These are phyloP conservation scores for Physeter macrocephalus DNA, from an alignment of 2,113 vertebrate genomes.

Conservation along the genomic window DNA sequence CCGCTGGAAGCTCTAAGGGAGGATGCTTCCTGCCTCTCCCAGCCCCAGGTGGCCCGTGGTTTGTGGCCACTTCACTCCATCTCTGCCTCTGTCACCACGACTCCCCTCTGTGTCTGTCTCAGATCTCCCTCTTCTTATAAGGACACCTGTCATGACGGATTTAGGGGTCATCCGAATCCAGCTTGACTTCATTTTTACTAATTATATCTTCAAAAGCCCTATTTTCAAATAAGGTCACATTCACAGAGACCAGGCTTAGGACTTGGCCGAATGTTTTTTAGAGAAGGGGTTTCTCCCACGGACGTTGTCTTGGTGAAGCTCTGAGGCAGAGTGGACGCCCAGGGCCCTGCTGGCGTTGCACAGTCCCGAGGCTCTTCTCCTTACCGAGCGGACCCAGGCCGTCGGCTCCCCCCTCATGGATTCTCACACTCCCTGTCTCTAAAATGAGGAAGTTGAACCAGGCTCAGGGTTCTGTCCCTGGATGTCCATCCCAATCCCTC, in stretches of 20 bases:
- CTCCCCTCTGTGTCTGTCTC: not conserved
- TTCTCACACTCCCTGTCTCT: accelerated
- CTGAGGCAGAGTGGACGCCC: accelerated
- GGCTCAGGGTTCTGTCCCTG: not conserved
- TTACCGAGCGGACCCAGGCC: not conserved
- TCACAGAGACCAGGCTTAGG: not conserved
- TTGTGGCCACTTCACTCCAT: accelerated
- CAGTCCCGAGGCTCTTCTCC: not conserved
- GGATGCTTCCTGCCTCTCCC: not conserved
- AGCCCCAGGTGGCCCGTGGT: not conserved
- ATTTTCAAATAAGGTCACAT: not conserved
- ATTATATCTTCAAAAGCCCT: not conserved
- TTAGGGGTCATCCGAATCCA: not conserved
- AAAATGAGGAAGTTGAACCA: not conserved
- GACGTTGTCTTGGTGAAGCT: not conserved
- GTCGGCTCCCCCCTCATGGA: accelerated
- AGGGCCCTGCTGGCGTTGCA: not conserved
- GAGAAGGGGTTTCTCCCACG: accelerated
- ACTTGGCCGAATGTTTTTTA: not conserved
- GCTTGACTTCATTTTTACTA: not conserved
- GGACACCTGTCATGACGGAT: not conserved
- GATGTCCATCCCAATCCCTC: not conserved
- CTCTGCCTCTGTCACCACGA: not conserved
- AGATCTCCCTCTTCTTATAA: not conserved
- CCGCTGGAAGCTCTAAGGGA: not conserved